Base-by-base conservation (phyloP, 1,140 invertebrate genomes). In the Potamilus streckersoni region DNA sequence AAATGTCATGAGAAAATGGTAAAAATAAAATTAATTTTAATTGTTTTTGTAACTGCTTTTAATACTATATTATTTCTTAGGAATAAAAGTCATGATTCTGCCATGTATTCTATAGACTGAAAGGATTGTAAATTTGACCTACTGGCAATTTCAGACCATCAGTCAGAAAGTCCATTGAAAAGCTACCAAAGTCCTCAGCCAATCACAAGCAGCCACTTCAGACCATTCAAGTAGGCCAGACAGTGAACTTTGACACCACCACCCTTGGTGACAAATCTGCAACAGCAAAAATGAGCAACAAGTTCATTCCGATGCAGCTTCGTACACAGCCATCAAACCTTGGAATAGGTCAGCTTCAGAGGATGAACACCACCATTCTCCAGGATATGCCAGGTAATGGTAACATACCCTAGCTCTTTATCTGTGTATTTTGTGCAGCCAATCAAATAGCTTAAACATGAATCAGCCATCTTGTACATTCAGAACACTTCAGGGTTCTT, bases 281-380 rank as follows among this genome's bases (percentile, higher is more conserved):
- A 61, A 56, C 70, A 55, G 71, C 69, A 61, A 77, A 77, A 61
- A 61, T 78, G 15, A 57, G 62, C 17, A 78, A 78, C 55, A 78
- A 78, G 61, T 78, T 78, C 61, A 73, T 78, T n/a, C 76, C 76
- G 17, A 78, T 78, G 71, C 76, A 73, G 55, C 63, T 78, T 14
- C n/a, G 71, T n/a, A 78, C 76, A 14, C 76, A 78, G 66, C 76
- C 76, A 58, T 69, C 76, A 14, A 78, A 78, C 61, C 63, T 78
- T 13, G 71, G 71, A 11, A 69, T 78, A 27, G 76, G 76, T 19
- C 71, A 74, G 38, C 71, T 78, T 31, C 71, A 78, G 61, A 58
- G 76, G n/a, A 65, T 78, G 4, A 78, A 78, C 31, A 78, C 76
- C 12, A 73, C 71, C 1, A 20, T 78, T 13, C 55, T 78, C 17